A percentile compares a stretch with the other conserved stretches of the same genome.
Conservation (phyloP, 2,888 invertebrate genomes). For the Melitaea athalia region DNA sequence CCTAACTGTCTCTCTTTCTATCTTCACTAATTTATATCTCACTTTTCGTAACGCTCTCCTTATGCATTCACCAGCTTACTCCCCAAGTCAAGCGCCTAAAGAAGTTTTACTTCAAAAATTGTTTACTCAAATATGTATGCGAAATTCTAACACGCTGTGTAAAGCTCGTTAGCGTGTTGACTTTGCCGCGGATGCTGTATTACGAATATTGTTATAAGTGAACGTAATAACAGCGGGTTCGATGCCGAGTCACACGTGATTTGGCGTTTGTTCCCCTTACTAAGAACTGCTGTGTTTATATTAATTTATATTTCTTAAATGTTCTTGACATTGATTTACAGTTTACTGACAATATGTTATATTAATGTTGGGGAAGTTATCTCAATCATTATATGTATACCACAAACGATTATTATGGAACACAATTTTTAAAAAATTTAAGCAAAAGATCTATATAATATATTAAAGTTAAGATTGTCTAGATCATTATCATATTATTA, state of each 20-base stretch:
- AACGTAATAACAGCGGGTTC: conserved; percentile 48
- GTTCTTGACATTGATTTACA: background rate
- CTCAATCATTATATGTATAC: too few relatives aligned
- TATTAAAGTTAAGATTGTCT: too few relatives aligned
- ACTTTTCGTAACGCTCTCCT: too few relatives aligned
- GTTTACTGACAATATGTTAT: background rate
- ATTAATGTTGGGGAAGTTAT: too few relatives aligned
- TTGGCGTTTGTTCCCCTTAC: conserved; percentile 32
- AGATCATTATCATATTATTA: too few relatives aligned
- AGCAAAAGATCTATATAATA: too few relatives aligned
- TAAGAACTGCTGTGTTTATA: conserved; percentile 23
- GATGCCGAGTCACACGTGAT: conserved; percentile 37
- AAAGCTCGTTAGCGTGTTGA: conserved; percentile 61
- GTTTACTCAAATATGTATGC: background rate
- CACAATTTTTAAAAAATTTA: too few relatives aligned
- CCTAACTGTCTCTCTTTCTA: background rate
- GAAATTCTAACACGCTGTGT: conserved; percentile 18
- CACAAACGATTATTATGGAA: too few relatives aligned
- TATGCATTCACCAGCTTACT: too few relatives aligned
- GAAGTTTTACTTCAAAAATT: background rate
- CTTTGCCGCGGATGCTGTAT: conserved; percentile 44
- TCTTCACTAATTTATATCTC: too few relatives aligned
- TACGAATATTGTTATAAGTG: conserved; percentile 39
- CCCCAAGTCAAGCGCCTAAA: too few relatives aligned
- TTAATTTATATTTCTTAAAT: background rate